Conservation (phyloP, 1,140 invertebrate genomes). For the Drosophila gunungcola region DNA sequence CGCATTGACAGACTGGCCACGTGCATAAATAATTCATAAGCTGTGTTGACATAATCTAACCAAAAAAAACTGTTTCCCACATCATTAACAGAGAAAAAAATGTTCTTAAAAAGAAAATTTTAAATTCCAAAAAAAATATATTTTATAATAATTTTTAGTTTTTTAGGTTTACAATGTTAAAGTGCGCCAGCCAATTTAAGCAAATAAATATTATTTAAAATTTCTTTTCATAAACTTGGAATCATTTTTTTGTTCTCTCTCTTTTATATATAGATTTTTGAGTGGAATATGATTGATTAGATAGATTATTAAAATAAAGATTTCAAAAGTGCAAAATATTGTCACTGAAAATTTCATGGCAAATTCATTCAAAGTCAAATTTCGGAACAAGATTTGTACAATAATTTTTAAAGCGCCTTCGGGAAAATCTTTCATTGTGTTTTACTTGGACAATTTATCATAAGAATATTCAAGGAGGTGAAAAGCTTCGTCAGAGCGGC, state of each 20-base stretch:
- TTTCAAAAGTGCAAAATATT: background rate
- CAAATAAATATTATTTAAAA: too few relatives aligned
- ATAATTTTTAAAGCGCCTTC: background rate
- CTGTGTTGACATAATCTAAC: conserved; percentile 59
- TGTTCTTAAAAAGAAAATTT: background rate
- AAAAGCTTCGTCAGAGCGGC: conserved; percentile 14
- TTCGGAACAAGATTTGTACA: background rate
- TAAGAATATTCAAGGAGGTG: conserved; percentile 16
- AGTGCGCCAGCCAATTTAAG: too few relatives aligned
- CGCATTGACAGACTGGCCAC: conserved; percentile 36
- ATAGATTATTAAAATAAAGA: too few relatives aligned
- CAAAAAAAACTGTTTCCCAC: conserved; percentile 25
- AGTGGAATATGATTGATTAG: too few relatives aligned
- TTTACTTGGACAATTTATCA: conserved; percentile 45
- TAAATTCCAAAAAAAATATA: background rate
- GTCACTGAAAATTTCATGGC: background rate
- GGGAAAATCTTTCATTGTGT: conserved; percentile 2
- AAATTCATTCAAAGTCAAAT: background rate
- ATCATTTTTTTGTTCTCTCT: too few relatives aligned
- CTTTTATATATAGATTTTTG: too few relatives aligned
- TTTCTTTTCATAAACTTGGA: too few relatives aligned
- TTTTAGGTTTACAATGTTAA: too few relatives aligned
- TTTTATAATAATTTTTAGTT: background rate
- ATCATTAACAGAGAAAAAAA: conserved; percentile 1
- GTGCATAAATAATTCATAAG: conserved; percentile 30